Percentiles rank a stretch among this genome's conserved stretches.
phyloP scores from a whole-genome alignment of 2,797 vertebrate genomes.

The Thalassophryne amazonica region DNA sequence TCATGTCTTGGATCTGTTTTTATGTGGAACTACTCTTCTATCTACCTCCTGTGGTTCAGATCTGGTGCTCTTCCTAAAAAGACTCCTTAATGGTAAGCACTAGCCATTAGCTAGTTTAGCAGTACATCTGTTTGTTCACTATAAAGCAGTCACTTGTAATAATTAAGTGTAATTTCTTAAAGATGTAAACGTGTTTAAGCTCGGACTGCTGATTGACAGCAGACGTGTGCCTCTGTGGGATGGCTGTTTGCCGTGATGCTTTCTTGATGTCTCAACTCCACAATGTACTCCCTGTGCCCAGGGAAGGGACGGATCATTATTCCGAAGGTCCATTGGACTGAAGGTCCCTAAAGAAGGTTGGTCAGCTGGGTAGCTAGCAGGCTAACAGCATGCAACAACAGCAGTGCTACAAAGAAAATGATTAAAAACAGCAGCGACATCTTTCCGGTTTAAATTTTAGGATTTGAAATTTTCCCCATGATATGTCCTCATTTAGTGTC shows the following conservation, averaged over 20 bases:
- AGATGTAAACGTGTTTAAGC: slow-evolving; percentile 4
- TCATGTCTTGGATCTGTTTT: slow-evolving; percentile 30
- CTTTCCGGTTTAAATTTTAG: too few species aligned
- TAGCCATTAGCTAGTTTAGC: slow-evolving; percentile 32
- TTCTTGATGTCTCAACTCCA: slow-evolving; percentile 12
- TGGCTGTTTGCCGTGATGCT: slow-evolving; percentile 37
- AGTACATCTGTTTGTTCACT: too few species aligned
- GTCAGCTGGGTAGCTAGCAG: too few species aligned
- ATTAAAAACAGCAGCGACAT: too few species aligned
- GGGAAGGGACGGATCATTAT: too few species aligned
- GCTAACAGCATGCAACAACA: too few species aligned
- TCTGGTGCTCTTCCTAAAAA: slow-evolving; percentile 20
- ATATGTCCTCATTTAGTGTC: too few species aligned
- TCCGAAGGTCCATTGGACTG: too few species aligned
- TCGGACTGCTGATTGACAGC: slow-evolving; percentile 21
- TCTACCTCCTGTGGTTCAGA: slow-evolving; percentile 57
- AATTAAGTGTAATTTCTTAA: slow-evolving; percentile 37
- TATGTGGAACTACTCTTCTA: slow-evolving; percentile 30
- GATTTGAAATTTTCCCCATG: too few species aligned
- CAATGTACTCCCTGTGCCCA: slow-evolving; percentile 17
- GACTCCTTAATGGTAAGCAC: slow-evolving; percentile 26
- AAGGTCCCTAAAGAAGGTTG: too few species aligned
- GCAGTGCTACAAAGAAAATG: too few species aligned
- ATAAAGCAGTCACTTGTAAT: too few species aligned
- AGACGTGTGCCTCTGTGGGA: slow-evolving; percentile 24